Conservation (phyloP, 2,797 vertebrate species). For the Myiotriccus ornatus region DNA sequence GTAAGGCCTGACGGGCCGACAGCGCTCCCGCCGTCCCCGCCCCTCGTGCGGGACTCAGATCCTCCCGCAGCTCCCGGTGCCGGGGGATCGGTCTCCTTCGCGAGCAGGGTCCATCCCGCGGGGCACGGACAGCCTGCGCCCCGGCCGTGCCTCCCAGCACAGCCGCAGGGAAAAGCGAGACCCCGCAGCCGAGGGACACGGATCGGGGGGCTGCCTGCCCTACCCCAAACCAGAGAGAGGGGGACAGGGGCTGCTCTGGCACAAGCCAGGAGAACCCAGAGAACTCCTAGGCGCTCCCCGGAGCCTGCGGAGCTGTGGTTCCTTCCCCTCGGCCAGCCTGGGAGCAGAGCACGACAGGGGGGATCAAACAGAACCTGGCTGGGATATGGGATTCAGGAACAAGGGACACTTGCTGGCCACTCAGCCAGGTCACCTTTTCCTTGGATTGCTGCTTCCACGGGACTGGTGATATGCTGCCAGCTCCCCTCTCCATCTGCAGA, state of each 20-base stretch:
- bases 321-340: not conserved
- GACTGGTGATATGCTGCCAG: not conserved
- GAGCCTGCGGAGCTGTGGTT: not conserved
- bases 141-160: accelerated
- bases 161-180: accelerated
- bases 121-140: not conserved
- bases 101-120: accelerated
- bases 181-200: accelerated
- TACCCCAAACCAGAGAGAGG: too few species aligned
- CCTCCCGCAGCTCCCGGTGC: not conserved
- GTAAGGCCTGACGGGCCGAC: not conserved
- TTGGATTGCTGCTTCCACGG: accelerated
- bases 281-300: accelerated
- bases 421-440: not conserved
- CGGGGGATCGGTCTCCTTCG: not conserved
- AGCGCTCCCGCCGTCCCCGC: not conserved
- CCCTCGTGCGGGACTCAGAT: not conserved
- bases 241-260: not conserved
- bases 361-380: not conserved
- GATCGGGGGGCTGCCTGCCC: too few species aligned
- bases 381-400: accelerated
- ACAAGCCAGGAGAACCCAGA: accelerated
- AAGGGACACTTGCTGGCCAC: accelerated
- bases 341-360: not conserved
- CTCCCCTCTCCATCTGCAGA: not conserved